phyloP scores from a whole-genome alignment of 2,888 invertebrate species.

The Eupithecia vulgata region DNA sequence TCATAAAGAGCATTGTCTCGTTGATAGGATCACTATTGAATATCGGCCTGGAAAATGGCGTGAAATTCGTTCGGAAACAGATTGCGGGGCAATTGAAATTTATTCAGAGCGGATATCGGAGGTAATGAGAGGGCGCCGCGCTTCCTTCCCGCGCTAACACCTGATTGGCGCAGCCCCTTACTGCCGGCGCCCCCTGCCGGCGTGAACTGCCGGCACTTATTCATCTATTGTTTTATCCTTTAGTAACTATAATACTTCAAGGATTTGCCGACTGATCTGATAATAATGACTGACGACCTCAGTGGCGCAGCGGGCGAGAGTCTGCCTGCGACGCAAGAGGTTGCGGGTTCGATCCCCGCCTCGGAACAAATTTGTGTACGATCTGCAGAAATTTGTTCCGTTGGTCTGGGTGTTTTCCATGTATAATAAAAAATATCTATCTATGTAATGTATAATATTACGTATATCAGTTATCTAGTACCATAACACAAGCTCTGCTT shows the following conservation, averaged over 20 bases:
- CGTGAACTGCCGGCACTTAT: not conserved
- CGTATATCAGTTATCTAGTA: too few relatives aligned
- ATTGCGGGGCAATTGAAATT: constrained; percentile 36
- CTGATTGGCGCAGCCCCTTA: constrained; percentile 17
- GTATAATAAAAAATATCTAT: too few relatives aligned
- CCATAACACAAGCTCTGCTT: too few relatives aligned
- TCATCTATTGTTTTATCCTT: not conserved
- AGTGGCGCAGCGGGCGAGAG: too few relatives aligned
- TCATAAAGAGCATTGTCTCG: constrained; percentile 1
- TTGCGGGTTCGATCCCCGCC: too few relatives aligned
- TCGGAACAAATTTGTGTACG: too few relatives aligned
- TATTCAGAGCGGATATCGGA: constrained; percentile 37
- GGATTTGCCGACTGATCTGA: not conserved
- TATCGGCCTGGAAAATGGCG: constrained; percentile 24
- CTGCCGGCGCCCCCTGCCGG: constrained; percentile 6
- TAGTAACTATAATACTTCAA: not conserved
- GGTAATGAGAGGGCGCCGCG: constrained; percentile 37
- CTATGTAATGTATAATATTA: too few relatives aligned
- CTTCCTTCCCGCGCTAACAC: constrained; percentile 27
- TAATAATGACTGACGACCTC: too few relatives aligned
- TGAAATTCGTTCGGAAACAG: constrained; percentile 37
- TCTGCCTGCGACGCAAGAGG: too few relatives aligned
- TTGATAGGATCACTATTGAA: constrained; percentile 29
- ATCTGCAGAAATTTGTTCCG: too few relatives aligned
- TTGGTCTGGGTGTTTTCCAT: too few relatives aligned